phyloP scores from a whole-genome alignment of 2,113 vertebrate species.

The Platanista minor region DNA sequence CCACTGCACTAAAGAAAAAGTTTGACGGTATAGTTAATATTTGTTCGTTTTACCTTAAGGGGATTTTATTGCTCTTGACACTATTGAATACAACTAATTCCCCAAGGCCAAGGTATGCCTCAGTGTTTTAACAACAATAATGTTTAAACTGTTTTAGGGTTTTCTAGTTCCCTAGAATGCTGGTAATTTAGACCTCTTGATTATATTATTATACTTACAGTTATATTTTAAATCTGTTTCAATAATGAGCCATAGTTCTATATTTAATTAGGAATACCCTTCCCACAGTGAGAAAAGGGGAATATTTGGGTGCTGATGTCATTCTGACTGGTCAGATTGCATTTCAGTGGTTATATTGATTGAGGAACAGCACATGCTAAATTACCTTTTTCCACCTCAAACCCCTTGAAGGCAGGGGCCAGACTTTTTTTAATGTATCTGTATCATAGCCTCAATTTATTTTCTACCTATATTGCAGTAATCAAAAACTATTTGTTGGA shows the following conservation, averaged over 20 bases:
- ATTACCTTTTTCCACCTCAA: neutral
- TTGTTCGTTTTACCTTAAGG: neutral
- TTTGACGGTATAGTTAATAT: neutral
- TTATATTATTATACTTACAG: neutral
- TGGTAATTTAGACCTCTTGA: neutral
- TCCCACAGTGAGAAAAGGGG: neutral
- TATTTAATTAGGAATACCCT: neutral
- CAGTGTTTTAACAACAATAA: constrained; percentile 35
- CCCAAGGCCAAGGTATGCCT: neutral
- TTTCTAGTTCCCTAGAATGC: neutral
- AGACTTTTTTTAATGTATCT: neutral
- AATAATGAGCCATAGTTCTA: neutral
- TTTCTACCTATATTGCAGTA: neutral
- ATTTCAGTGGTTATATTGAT: neutral
- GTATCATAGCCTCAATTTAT: neutral
- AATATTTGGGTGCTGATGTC: too few relatives aligned
- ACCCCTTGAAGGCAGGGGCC: neutral
- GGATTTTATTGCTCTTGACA: constrained; percentile 8
- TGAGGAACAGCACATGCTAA: neutral
- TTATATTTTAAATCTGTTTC: neutral
- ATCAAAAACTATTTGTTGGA: neutral
- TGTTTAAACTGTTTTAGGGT: neutral
- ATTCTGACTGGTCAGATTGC: neutral
- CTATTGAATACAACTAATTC: neutral
- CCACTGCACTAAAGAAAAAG: neutral